A percentile compares a stretch with the other conserved stretches of the same genome.
Evolutionary conservation across 2,113 vertebrate genomes (phyloP).

Genomic region (Psilopogon haemacephalus): DNA sequence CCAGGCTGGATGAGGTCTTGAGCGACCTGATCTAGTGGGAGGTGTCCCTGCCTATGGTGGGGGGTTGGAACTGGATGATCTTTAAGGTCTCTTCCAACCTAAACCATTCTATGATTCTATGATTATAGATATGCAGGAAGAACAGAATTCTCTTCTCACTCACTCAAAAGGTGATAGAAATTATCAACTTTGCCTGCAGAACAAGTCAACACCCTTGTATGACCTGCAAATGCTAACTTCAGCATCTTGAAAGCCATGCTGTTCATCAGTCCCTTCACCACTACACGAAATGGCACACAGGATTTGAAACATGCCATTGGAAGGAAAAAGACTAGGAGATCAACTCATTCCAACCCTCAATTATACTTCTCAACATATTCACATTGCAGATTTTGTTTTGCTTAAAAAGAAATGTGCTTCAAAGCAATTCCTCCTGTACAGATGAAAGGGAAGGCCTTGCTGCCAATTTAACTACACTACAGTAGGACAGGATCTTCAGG

Average conservation of each 20-base stretch:
- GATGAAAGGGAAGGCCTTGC: not conserved
- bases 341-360: not conserved
- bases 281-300: not conserved
- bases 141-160: not conserved
- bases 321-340: not conserved
- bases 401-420: not conserved
- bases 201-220: not conserved
- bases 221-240: not conserved
- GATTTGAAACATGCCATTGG: not conserved
- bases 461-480: not conserved
- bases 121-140: fast-evolving
- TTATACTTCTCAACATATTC: not conserved
- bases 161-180: not conserved
- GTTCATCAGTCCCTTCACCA: not conserved
- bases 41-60: too few species aligned
- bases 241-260: not conserved
- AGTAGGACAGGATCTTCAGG: not conserved
- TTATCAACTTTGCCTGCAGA: not conserved
- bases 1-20: too few species aligned
- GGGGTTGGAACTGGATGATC: too few species aligned
- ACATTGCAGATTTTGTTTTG: not conserved
- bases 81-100: too few species aligned
- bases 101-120: too few species aligned
- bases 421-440: not conserved
- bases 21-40: too few species aligned